Evolutionary conservation across 2,888 invertebrate genomes (phyloP).

Genomic region (Euplagia quadripunctaria): DNA sequence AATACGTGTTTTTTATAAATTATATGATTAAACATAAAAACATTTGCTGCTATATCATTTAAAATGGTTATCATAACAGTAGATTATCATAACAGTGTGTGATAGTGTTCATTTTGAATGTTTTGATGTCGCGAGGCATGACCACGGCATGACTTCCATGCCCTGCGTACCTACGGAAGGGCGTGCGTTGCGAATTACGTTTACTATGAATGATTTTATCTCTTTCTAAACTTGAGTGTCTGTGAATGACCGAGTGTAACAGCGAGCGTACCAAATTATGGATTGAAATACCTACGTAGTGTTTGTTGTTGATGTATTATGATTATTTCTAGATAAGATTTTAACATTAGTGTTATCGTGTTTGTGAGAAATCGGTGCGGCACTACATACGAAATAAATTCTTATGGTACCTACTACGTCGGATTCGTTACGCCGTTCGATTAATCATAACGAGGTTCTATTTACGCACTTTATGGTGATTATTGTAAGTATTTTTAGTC

Average conservation of each 20-base stretch:
- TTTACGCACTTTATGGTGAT: slow-evolving; percentile 83
- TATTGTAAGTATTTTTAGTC: slow-evolving; percentile 85
- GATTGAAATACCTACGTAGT: slow-evolving; percentile 71
- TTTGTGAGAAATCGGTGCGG: slow-evolving; percentile 62
- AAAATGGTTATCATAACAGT: slow-evolving; percentile 59
- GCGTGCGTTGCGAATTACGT: slow-evolving; percentile 85
- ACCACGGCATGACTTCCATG: slow-evolving; percentile 87
- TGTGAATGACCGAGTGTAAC: slow-evolving; percentile 87
- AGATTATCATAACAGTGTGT: slow-evolving; percentile 63
- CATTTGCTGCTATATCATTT: slow-evolving; percentile 67
- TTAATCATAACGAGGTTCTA: slow-evolving; percentile 74
- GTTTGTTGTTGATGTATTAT: slow-evolving; percentile 85
- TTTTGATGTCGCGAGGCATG: slow-evolving; percentile 83
- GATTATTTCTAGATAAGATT: slow-evolving; percentile 80
- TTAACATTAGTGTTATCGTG: slow-evolving; percentile 75
- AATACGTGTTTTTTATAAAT: slow-evolving; percentile 79
- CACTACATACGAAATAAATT: slow-evolving; percentile 67
- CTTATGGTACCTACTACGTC: slow-evolving; percentile 68
- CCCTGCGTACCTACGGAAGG: slow-evolving; percentile 86
- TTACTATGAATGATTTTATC: slow-evolving; percentile 88
- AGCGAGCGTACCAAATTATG: slow-evolving; percentile 85
- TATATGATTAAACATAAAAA: slow-evolving; percentile 73
- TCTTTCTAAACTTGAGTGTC: slow-evolving; percentile 86
- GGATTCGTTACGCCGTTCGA: slow-evolving; percentile 75
- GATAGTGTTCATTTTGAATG: slow-evolving; percentile 70